These are phyloP conservation scores for Morbakka virulenta DNA, from an alignment of 30 jellyfish, hydroid and myxozoan genomes.

Conservation along the genomic window DNA sequence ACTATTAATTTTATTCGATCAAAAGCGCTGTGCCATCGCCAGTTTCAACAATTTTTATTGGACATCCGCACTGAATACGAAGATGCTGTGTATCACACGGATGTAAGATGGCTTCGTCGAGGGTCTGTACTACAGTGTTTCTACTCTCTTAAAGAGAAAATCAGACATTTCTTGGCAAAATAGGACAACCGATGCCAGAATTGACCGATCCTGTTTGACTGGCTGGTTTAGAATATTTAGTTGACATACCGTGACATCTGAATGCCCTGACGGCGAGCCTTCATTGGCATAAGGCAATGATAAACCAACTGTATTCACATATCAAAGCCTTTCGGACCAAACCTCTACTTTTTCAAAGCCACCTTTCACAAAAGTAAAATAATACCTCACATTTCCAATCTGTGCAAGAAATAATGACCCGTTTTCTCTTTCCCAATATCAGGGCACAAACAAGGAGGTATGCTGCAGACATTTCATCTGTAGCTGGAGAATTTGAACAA, in stretches of 20 bases:
- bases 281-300: not conserved
- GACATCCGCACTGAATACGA: slow-evolving; percentile 5
- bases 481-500: not conserved
- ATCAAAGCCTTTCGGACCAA: not conserved
- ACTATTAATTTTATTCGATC: not conserved
- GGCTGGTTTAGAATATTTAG: not conserved
- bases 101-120: not conserved
- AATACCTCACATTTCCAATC: not conserved
- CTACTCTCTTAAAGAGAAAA: not conserved
- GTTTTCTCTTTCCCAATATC: not conserved
- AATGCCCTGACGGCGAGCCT: not conserved
- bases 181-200: not conserved
- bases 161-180: not conserved
- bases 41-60: not conserved
- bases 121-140: not conserved
- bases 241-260: not conserved
- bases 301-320: not conserved
- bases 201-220: slow-evolving; percentile 1
- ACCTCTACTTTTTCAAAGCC: not conserved
- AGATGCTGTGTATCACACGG: not conserved
- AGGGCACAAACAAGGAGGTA: not conserved
- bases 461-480: not conserved
- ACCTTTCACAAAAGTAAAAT: too few species aligned
- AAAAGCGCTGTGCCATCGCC: not conserved
- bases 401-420: not conserved